Evolutionary conservation across 2,888 invertebrate genomes (phyloP), one percentile per base, ranked within the genome.

Genomic region (Diarsia dahlii): DNA sequence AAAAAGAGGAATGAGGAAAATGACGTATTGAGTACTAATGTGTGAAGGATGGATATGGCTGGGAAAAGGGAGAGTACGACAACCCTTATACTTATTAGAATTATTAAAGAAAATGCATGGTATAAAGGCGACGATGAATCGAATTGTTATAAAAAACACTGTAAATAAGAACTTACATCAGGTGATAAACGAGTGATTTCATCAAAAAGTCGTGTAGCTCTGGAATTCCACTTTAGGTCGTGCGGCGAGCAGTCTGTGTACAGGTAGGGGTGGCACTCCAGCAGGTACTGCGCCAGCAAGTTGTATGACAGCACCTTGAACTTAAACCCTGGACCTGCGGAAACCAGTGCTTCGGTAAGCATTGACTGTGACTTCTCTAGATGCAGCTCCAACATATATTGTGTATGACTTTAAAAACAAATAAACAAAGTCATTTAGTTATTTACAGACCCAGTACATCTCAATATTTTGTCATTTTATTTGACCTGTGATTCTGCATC

Each of bases 291-390:
- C 0, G 99, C 98, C 76, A 99, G 95, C 48, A 99, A 98, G 93
- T 99, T 99, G 93, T 99, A 99, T 0, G 98, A 98, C 92, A 99
- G 96, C 48, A 99, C 93, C 80, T 97, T 97, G 88, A 99, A 98
- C 74, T 93, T 93, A 78, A 97, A 95, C 50, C 93, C 90, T 20
- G 93, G 90, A 39, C 93, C 96, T 91, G 90, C 18, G n/a, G 12
- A 66, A 65, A 76, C 15, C 60, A 76, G 20, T 15, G 18, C 46
- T 15, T 60, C 50, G 20, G 39, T 78, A 28, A 75, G 20, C 64
- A 48, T 20, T 48, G 23, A 75, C 23, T 46, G 52, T 52, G 71
- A 48, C 23, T 13, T 23, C 23, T 58, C 15, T 39, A n/a, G 34
- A 73, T 48, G 58, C 23, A 60, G 39, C 23, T 74, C 39, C 15